phyloP scores from a whole-genome alignment of 1,140 invertebrate genomes.

The Pogonus chalceus region DNA sequence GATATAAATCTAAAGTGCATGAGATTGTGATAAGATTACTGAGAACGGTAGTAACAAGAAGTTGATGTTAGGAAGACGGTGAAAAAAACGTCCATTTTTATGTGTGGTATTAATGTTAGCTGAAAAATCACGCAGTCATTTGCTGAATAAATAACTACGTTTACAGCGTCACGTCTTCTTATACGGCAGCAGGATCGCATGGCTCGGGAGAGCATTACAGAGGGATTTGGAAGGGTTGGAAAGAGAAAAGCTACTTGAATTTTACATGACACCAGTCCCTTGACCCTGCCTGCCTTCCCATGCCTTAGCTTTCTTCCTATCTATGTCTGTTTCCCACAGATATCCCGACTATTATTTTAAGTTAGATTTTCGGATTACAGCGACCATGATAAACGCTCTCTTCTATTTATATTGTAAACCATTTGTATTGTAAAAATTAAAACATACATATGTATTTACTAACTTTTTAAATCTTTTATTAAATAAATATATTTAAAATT shows the following conservation, averaged over 20 bases:
- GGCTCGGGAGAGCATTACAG: neutral
- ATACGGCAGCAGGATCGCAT: neutral
- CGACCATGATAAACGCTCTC: no score
- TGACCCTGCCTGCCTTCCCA: neutral
- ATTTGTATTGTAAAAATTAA: no score
- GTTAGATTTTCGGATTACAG: no score
- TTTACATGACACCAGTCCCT: slow-evolving; percentile 5
- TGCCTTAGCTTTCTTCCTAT: neutral
- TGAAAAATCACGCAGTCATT: neutral
- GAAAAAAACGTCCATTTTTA: neutral
- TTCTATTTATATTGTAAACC: no score
- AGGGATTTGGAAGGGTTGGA: slow-evolving; percentile 4
- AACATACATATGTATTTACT: no score
- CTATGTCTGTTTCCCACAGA: no score
- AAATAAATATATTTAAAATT: no score
- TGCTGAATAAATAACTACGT: neutral
- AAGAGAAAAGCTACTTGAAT: neutral
- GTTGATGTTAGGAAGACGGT: neutral
- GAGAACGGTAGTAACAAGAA: neutral
- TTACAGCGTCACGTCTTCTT: neutral
- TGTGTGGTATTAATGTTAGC: neutral
- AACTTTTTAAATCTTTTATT: no score
- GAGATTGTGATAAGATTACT: neutral
- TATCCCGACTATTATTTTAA: no score
- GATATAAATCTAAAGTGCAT: no score